Base-by-base conservation (phyloP, 2,888 invertebrate species). In the Drosophila algonquin region DNA sequence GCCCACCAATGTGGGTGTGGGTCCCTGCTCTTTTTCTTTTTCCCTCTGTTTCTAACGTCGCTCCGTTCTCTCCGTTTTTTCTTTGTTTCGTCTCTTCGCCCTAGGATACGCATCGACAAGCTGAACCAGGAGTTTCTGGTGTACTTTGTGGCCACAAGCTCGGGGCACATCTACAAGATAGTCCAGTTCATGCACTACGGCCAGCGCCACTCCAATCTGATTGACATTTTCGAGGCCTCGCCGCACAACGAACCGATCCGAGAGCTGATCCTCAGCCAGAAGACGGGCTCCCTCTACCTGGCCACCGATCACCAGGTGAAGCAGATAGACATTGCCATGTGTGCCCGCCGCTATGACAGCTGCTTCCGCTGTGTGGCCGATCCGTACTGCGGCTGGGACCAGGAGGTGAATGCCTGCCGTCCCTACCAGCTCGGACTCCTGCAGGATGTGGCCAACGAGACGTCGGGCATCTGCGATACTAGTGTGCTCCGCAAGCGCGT, bases 341-440 rank as follows among this genome's bases (percentile, higher is more conserved):
- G 98, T 91, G 95, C 96, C 67, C 94, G 96, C 52, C 95, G 98
- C 80, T 98, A 98, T 93, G 97, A 97, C 93, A 97, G 97, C 89
- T 98, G 98, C 91, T 94, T 97, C 82, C 94, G 97, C 59, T 98
- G 98, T 93, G 97, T 98, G 12, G 95, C 97, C 87, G 98, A 98
- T 93, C 98, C 98, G 0, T 98, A 98, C 92, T 98, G 98, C 90
- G 98, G 98, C 45, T 98, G 98, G 98, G 98, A 98, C 91, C 95
- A 97, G 81, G 97, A 98, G 79, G 94, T 95, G 21, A 96, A 95
- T 73, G 95, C 96, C 59, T 98, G 98, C 93, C 95, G 97, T 81
- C 97, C 97, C 18, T 98, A 97, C 91, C 94, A 95, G 84, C 95
- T 97, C 75, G 97, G 97, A 95, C 96, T 93, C 93, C 78, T 92